A percentile compares a stretch with the other conserved stretches of the same genome.
These are phyloP conservation scores for Amphimallon solstitiale DNA, from an alignment of 2,888 invertebrate species.

Conservation along the genomic window DNA sequence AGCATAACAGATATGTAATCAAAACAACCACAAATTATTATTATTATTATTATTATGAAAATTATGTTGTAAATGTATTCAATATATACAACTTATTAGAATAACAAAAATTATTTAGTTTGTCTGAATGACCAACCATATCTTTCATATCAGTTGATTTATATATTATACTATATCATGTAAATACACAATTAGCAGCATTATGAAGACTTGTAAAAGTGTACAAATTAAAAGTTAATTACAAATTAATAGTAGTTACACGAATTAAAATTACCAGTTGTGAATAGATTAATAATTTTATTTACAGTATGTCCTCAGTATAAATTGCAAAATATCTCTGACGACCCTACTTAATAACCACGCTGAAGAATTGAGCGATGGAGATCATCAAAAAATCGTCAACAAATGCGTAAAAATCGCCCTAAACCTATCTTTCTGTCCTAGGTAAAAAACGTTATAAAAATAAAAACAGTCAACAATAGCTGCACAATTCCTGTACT, in stretches of 20 bases:
- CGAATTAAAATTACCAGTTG: background rate
- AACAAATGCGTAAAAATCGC: constrained; percentile 42
- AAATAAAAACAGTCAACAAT: constrained; percentile 59
- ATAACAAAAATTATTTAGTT: too few species aligned
- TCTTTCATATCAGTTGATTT: too few species aligned
- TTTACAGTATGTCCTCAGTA: constrained; percentile 11
- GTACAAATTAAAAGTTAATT: too few species aligned
- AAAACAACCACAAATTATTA: too few species aligned
- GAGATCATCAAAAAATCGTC: constrained; percentile 55
- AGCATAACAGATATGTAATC: too few species aligned
- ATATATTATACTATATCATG: too few species aligned
- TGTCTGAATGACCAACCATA: too few species aligned
- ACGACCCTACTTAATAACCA: constrained; percentile 31
- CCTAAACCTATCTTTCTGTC: constrained; percentile 32
- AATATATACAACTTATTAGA: too few species aligned
- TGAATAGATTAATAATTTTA: background rate
- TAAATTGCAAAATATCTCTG: constrained; percentile 31
- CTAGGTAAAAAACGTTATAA: constrained; percentile 49
- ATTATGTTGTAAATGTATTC: too few species aligned
- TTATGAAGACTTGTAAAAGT: too few species aligned
- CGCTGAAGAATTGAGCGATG: constrained; percentile 57
- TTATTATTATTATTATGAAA: too few species aligned
- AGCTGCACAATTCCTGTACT: constrained; percentile 60
- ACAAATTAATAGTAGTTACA: background rate
- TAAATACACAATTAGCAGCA: too few species aligned